Conservation (phyloP, 2,888 invertebrate genomes). For the Maniola hyperantus region DNA sequence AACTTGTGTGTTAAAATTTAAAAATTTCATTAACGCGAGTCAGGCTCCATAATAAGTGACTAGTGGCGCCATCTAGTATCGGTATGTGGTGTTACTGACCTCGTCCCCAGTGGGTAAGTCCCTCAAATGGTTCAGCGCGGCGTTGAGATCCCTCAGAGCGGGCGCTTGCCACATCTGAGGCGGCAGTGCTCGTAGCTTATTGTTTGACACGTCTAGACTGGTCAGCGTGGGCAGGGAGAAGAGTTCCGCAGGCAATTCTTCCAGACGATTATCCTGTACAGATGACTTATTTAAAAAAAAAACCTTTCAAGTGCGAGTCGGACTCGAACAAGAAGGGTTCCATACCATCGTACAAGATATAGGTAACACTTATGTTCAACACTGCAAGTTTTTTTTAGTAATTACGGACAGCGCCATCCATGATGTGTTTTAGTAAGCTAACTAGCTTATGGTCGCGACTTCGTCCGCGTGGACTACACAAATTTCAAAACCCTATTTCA, state of each 20-base stretch:
- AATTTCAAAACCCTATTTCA: too few relatives aligned
- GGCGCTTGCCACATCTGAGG: constrained; percentile 93
- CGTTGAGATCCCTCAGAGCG: constrained; percentile 92
- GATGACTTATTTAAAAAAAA: background rate
- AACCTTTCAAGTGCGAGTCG: too few relatives aligned
- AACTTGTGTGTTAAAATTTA: background rate
- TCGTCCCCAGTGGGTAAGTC: constrained; percentile 83
- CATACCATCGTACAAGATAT: too few relatives aligned
- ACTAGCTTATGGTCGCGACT: too few relatives aligned
- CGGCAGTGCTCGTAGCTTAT: constrained; percentile 92
- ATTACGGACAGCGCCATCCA: too few relatives aligned
- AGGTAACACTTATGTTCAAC: too few relatives aligned
- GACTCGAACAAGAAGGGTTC: too few relatives aligned
- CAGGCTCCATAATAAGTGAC: too few relatives aligned
- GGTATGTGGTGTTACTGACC: constrained; percentile 27
- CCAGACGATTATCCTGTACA: constrained; percentile 91
- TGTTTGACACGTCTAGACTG: constrained; percentile 96
- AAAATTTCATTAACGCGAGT: background rate
- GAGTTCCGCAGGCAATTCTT: constrained; percentile 90
- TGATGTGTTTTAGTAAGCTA: too few relatives aligned
- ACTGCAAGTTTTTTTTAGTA: too few relatives aligned
- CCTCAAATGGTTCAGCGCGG: constrained; percentile 92
- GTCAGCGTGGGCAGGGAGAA: constrained; percentile 90
- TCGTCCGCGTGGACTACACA: too few relatives aligned
- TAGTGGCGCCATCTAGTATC: too few relatives aligned